These are phyloP conservation scores for Merops nubicus DNA, from an alignment of 2,113 vertebrate species.

Conservation along the genomic window DNA sequence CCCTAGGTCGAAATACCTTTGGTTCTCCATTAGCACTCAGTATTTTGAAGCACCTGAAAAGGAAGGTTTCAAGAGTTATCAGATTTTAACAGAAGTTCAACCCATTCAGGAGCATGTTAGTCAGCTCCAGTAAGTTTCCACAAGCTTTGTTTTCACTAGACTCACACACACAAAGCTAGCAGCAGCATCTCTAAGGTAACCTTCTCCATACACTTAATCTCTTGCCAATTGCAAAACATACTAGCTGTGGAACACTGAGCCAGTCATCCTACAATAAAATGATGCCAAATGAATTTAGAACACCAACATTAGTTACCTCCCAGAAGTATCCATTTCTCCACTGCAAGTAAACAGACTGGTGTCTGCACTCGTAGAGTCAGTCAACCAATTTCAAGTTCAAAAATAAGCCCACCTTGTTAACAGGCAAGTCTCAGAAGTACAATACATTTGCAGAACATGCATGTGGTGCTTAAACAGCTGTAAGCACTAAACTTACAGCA, in stretches of 20 bases:
- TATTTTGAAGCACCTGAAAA: conserved; percentile 93
- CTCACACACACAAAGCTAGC: neutral
- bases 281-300: neutral
- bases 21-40: conserved; percentile 88
- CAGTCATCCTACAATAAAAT: neutral
- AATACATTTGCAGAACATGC: neutral
- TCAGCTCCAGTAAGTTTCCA: neutral
- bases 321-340: neutral
- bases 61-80: neutral
- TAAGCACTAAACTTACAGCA: neutral
- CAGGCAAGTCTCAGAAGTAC: neutral
- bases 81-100: neutral
- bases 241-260: neutral
- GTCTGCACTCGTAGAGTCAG: neutral
- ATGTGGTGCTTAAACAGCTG: neutral
- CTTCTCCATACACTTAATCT: neutral
- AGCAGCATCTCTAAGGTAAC: neutral
- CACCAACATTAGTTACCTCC: neutral
- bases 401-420: neutral
- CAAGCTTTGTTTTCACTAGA: neutral
- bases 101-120: neutral
- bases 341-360: neutral
- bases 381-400: neutral
- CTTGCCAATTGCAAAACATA: neutral
- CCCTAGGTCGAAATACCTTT: conserved; percentile 92